Conservation (phyloP, 2,888 invertebrate species). For the Lathronympha strigana region DNA sequence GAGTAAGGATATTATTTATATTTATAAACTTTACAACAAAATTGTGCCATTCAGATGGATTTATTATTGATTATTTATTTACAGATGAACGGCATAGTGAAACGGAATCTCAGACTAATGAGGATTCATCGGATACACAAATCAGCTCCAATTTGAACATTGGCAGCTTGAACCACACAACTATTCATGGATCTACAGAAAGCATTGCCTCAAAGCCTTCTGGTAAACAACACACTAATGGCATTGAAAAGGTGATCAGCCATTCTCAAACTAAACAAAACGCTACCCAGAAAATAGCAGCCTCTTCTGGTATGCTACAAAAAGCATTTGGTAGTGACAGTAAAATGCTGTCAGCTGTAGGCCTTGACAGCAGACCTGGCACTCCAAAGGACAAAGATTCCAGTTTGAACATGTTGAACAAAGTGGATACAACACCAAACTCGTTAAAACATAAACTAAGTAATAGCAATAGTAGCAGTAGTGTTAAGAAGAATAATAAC, state of each 20-base stretch:
- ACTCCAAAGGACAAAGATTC: slow-evolving; percentile 80
- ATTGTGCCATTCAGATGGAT: background rate
- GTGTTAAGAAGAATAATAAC: slow-evolving; percentile 90
- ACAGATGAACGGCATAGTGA: slow-evolving; percentile 93
- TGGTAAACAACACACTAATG: slow-evolving; percentile 81
- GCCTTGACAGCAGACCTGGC: slow-evolving; percentile 75
- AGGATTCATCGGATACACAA: slow-evolving; percentile 89
- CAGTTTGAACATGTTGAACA: slow-evolving; percentile 61
- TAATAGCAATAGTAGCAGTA: slow-evolving; percentile 71
- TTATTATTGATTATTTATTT: slow-evolving; percentile 50
- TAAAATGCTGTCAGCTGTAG: slow-evolving; percentile 72
- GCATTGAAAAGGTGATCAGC: slow-evolving; percentile 72
- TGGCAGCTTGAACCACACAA: slow-evolving; percentile 74
- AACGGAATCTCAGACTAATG: slow-evolving; percentile 93
- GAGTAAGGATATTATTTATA: slow-evolving; percentile 85
- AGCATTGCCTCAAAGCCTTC: slow-evolving; percentile 79
- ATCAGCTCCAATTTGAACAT: slow-evolving; percentile 78
- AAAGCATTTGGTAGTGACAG: slow-evolving; percentile 74
- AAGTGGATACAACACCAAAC: slow-evolving; percentile 72
- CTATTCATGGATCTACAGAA: slow-evolving; percentile 79
- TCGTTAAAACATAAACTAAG: slow-evolving; percentile 82
- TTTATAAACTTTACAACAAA: background rate
- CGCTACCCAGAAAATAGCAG: slow-evolving; percentile 72
- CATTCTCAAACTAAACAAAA: slow-evolving; percentile 70
- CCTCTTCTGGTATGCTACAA: slow-evolving; percentile 71